Evolutionary conservation across 2,797 vertebrate species (phyloP).

Genomic region (Chromis chromis): DNA sequence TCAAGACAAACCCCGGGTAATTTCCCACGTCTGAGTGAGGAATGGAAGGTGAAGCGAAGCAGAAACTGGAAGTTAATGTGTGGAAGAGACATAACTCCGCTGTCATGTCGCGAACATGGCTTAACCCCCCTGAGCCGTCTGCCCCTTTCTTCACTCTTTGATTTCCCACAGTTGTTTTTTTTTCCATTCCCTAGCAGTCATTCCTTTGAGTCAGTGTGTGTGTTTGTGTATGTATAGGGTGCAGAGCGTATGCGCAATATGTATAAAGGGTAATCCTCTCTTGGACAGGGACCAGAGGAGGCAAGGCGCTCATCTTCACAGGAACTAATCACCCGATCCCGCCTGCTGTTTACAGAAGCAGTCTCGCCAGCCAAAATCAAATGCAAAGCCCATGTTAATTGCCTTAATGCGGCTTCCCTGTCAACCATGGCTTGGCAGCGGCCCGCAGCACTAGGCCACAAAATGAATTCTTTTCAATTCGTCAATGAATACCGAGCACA

Average conservation of each 20-base stretch:
- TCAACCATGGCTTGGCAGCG: slow-evolving; percentile 69
- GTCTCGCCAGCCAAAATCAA: slow-evolving; percentile 74
- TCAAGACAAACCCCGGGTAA: slow-evolving; percentile 36
- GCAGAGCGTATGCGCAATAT: slow-evolving; percentile 43
- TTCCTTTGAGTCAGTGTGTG: slow-evolving; percentile 20
- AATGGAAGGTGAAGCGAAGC: slow-evolving; percentile 38
- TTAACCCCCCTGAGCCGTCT: slow-evolving; percentile 25
- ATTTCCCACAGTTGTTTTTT: slow-evolving; percentile 10
- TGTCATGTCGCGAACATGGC: slow-evolving; percentile 39
- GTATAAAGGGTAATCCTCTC: slow-evolving; percentile 70
- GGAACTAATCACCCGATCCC: slow-evolving; percentile 75
- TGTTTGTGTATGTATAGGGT: slow-evolving; percentile 39
- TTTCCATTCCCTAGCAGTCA: slow-evolving; percentile 1
- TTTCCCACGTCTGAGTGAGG: slow-evolving; percentile 40
- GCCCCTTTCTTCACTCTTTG: slow-evolving; percentile 8
- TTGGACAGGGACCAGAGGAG: slow-evolving; percentile 72
- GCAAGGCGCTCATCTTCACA: slow-evolving; percentile 74
- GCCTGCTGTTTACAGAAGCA: slow-evolving; percentile 74
- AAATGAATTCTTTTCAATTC: slow-evolving; percentile 54
- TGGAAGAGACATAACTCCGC: slow-evolving; percentile 18
- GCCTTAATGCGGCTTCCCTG: slow-evolving; percentile 75
- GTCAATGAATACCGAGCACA: slow-evolving; percentile 54
- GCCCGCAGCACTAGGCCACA: slow-evolving; percentile 35
- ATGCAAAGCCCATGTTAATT: slow-evolving; percentile 83
- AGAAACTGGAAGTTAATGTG: slow-evolving; percentile 40